phyloP scores from a whole-genome alignment of 2,888 invertebrate genomes.

The Hymenopus coronatus region DNA sequence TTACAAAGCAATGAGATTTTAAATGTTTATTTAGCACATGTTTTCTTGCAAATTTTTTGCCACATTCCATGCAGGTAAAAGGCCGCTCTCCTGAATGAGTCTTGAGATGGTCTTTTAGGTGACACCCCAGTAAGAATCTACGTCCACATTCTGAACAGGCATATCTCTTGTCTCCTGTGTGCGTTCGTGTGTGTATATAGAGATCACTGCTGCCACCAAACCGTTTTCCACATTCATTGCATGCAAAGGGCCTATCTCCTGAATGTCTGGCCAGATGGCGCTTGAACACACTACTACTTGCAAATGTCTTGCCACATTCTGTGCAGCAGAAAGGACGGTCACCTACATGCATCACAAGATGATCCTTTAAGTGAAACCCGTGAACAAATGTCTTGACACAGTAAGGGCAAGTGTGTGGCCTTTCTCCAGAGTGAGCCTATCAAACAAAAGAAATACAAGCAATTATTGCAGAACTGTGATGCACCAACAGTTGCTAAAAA shows the following conservation, averaged over 20 bases:
- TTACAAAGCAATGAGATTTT: neutral
- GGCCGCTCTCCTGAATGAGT: constrained; percentile 6
- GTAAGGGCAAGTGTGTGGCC: neutral
- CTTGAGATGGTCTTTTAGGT: constrained; percentile 2
- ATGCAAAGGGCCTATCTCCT: neutral
- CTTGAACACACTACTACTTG: constrained; percentile 2
- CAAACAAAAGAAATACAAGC: neutral
- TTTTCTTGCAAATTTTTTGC: constrained; percentile 1
- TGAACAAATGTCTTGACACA: constrained; percentile 9
- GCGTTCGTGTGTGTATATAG: neutral
- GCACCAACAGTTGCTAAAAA: too few species aligned
- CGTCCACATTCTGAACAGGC: neutral
- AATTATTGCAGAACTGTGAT: too few species aligned
- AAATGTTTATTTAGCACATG: constrained; percentile 2
- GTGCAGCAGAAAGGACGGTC: constrained; percentile 13
- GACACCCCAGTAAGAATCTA: constrained; percentile 1
- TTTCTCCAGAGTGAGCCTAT: constrained; percentile 5
- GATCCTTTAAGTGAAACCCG: neutral
- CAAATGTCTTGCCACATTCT: constrained; percentile 1
- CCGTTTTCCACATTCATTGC: neutral
- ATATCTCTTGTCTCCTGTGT: constrained; percentile 9
- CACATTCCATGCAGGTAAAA: neutral
- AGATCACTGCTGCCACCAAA: neutral
- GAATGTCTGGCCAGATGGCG: constrained; percentile 3
- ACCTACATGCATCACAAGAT: constrained; percentile 1